phyloP scores from a whole-genome alignment of 2,113 vertebrate species.

The Macrotus californicus region DNA sequence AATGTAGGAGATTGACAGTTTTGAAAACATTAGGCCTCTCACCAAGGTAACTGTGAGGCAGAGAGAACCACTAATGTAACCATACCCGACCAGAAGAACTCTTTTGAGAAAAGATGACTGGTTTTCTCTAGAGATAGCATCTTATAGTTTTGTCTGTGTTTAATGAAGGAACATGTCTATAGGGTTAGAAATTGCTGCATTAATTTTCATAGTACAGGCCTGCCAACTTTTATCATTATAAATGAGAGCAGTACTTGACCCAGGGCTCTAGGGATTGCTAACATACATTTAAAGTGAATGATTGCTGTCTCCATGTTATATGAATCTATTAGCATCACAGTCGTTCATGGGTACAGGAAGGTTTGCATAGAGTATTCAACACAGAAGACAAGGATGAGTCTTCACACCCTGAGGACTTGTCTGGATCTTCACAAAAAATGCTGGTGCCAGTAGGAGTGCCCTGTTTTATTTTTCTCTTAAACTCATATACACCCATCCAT shows the following conservation, averaged over 20 bases:
- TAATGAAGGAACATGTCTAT: slow-evolving; percentile 12
- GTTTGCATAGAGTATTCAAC: not conserved
- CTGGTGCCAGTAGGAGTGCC: not conserved
- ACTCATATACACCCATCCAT: not conserved
- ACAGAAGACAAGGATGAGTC: not conserved
- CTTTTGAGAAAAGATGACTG: slow-evolving; percentile 34
- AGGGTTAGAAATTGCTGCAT: slow-evolving; percentile 39
- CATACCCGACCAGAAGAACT: not conserved
- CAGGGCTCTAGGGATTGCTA: not conserved
- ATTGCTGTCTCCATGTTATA: not conserved
- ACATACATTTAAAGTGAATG: slow-evolving; percentile 23
- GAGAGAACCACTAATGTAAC: slow-evolving; percentile 23
- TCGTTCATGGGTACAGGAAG: not conserved
- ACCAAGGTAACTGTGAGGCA: slow-evolving; percentile 25
- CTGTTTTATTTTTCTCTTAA: not conserved
- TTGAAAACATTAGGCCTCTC: slow-evolving; percentile 48
- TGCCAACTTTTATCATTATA: slow-evolving; percentile 26
- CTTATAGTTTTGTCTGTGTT: slow-evolving; percentile 33
- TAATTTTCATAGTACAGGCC: slow-evolving; percentile 26
- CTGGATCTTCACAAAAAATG: not conserved
- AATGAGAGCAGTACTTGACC: slow-evolving; percentile 32
- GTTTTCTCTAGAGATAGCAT: slow-evolving; percentile 25
- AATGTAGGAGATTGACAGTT: slow-evolving; percentile 35
- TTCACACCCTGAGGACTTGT: not conserved
- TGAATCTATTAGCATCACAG: not conserved